phyloP scores from a whole-genome alignment of 2,113 vertebrate genomes.

The Serinus canaria region DNA sequence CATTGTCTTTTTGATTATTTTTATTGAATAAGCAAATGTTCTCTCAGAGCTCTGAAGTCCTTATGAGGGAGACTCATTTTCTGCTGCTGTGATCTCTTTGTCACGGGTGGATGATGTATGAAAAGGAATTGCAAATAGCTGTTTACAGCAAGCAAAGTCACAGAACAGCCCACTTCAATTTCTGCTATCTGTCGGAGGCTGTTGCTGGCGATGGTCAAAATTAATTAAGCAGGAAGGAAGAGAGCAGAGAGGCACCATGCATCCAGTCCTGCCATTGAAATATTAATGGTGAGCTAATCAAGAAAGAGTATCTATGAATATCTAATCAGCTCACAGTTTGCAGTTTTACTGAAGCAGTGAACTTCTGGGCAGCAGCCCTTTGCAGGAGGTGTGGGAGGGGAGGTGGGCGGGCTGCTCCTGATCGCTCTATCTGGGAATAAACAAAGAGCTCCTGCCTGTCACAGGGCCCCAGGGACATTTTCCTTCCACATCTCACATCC shows the following conservation, averaged over 20 bases:
- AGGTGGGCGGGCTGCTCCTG: neutral
- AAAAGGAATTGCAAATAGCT: conserved; percentile 62
- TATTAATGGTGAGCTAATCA: conserved; percentile 65
- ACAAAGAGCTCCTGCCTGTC: neutral
- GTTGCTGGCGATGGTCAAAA: conserved; percentile 50
- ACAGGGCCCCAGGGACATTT: neutral
- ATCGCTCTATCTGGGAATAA: neutral
- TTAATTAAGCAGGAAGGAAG: conserved; percentile 70
- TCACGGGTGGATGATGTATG: conserved; percentile 51
- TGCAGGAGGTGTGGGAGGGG: neutral
- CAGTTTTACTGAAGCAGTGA: conserved; percentile 9
- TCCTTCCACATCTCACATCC: neutral
- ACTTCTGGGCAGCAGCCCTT: conserved; percentile 30
- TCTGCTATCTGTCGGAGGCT: conserved; percentile 48
- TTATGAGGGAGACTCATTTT: conserved; percentile 50
- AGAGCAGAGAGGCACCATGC: conserved; percentile 24
- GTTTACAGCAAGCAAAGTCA: conserved; percentile 60
- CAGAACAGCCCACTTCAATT: conserved; percentile 60
- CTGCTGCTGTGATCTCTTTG: conserved; percentile 54
- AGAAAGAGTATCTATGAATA: conserved; percentile 55
- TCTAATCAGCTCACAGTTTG: conserved; percentile 56
- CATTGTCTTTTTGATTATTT: conserved; percentile 50
- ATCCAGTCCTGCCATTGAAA: conserved; percentile 58
- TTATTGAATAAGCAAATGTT: conserved; percentile 35
- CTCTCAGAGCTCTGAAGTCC: conserved; percentile 6